Percentiles rank a stretch among this genome's conserved stretches.
Conservation (phyloP, 2,113 vertebrate genomes). For the Patagioenas fasciata region DNA sequence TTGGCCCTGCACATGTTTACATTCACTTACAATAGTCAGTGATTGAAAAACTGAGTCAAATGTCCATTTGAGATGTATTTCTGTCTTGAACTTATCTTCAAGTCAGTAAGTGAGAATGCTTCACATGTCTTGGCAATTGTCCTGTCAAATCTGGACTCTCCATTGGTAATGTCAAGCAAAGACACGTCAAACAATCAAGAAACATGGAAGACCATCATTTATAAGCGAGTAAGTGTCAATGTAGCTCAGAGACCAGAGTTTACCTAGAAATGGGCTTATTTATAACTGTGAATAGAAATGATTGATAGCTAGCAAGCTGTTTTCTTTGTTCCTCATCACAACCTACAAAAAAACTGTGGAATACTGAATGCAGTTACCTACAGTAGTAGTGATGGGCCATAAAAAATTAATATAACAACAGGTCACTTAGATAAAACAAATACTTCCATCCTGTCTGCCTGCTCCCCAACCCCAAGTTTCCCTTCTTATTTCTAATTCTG, state of each 20-base stretch:
- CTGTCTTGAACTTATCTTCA: not conserved
- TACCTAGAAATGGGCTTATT: not conserved
- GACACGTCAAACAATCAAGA: not conserved
- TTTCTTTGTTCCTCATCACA: not conserved
- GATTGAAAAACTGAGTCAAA: not conserved
- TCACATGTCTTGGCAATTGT: not conserved
- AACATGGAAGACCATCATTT: not conserved
- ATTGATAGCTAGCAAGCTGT: not conserved
- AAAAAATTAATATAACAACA: not conserved
- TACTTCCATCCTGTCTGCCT: not conserved
- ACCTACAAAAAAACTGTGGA: not conserved
- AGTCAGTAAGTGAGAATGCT: not conserved
- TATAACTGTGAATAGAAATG: not conserved
- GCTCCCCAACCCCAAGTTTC: not conserved
- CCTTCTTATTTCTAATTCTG: not conserved
- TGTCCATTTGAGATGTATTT: not conserved
- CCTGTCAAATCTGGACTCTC: not conserved
- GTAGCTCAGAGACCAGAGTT: not conserved
- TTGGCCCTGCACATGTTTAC: not conserved
- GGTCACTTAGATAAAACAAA: not conserved
- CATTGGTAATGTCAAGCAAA: not conserved
- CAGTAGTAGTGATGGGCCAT: not conserved
- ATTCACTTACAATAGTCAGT: not conserved
- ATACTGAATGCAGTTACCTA: not conserved
- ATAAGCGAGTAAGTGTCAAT: not conserved